Evolutionary conservation across 2,797 vertebrate species (phyloP).

Genomic region (Orientallactaga sibirica): DNA sequence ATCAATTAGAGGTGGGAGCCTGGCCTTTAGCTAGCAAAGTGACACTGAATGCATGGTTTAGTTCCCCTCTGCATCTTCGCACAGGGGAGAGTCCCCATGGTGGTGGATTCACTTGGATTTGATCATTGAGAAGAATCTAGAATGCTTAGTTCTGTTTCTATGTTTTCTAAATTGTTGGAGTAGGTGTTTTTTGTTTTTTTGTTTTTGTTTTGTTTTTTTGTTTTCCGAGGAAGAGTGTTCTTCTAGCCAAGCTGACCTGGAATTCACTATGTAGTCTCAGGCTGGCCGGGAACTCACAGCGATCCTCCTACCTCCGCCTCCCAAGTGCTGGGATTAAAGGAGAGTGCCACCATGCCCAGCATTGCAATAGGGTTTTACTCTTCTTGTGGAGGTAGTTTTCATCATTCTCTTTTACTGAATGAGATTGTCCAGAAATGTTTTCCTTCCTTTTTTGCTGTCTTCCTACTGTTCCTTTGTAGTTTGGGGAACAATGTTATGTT

Average conservation of each 20-base stretch:
- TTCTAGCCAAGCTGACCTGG: too few relatives aligned
- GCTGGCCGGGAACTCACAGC: too few relatives aligned
- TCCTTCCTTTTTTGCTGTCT: not conserved
- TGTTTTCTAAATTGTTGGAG: conserved; percentile 44
- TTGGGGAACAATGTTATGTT: conserved; percentile 54
- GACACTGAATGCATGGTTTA: conserved; percentile 9
- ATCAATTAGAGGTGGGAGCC: not conserved
- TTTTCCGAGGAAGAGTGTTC: too few relatives aligned
- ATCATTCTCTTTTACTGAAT: conserved; percentile 35
- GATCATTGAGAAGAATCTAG: not conserved
- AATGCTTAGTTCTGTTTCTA: conserved; percentile 16
- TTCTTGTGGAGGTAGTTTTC: not conserved
- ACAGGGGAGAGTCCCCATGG: not conserved
- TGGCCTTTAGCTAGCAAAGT: not conserved
- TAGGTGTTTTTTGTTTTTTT: not conserved
- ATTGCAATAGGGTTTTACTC: not conserved
- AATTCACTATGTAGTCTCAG: too few relatives aligned
- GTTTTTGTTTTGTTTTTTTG: too few relatives aligned
- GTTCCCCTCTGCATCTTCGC: conserved; percentile 8
- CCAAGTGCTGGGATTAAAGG: too few relatives aligned
- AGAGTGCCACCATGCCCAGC: too few relatives aligned
- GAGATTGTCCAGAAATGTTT: conserved; percentile 24
- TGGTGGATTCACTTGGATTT: not conserved
- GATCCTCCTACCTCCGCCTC: too few relatives aligned
- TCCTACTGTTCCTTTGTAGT: conserved; percentile 35